Evolutionary conservation across 1,140 invertebrate species (phyloP).

Genomic region (Habropoda laboriosa): DNA sequence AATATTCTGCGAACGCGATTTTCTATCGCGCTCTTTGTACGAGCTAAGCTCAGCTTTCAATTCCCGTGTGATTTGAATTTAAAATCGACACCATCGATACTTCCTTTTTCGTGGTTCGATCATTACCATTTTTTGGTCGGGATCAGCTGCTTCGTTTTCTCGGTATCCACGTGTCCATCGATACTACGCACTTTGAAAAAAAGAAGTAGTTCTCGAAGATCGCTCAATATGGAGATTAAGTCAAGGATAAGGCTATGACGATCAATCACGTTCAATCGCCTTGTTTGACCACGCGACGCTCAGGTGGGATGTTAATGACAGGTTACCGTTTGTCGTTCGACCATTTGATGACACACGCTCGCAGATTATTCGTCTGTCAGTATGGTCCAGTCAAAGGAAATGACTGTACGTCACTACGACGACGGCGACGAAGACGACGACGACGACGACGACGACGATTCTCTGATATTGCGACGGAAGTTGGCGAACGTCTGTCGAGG

Average conservation of each 20-base stretch:
- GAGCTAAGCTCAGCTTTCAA: neutral
- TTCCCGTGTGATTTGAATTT: constrained; percentile 10
- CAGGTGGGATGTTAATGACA: constrained; percentile 57
- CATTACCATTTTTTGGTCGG: neutral
- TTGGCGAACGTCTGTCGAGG: neutral
- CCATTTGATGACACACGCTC: constrained; percentile 41
- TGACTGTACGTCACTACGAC: no score
- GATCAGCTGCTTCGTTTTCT: neutral
- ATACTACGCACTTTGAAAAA: constrained; percentile 21
- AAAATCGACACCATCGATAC: neutral
- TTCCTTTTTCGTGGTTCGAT: neutral
- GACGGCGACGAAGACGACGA: neutral
- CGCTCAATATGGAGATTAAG: constrained; percentile 56
- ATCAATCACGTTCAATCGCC: constrained; percentile 52
- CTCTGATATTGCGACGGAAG: neutral
- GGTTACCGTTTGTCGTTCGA: constrained; percentile 36
- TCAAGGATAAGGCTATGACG: constrained; percentile 50
- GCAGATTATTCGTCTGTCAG: constrained; percentile 18
- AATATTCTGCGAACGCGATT: constrained; percentile 12
- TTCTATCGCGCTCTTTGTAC: neutral
- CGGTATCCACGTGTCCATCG: constrained; percentile 2
- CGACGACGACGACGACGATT: neutral
- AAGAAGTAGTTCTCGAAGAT: constrained; percentile 25
- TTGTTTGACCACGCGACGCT: constrained; percentile 22
- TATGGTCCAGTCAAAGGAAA: neutral